A percentile compares a stretch with the other conserved stretches of the same genome.
phyloP scores from a whole-genome alignment of 1,140 invertebrate species.

The Bombus consobrinus region DNA sequence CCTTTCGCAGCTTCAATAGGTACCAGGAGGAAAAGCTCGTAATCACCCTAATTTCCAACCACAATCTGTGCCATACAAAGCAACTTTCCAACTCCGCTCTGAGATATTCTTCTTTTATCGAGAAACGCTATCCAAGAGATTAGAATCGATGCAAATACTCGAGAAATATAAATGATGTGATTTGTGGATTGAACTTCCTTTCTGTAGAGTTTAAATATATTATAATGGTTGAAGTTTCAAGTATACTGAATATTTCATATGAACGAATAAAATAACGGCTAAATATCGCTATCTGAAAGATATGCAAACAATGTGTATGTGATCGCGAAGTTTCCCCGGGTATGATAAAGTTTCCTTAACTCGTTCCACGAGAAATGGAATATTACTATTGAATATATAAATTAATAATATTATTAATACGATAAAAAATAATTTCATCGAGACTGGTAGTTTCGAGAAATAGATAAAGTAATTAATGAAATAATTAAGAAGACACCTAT shows the following conservation, averaged over 20 bases:
- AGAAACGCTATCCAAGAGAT: neutral
- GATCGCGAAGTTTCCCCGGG: neutral
- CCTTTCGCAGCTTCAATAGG: conserved; percentile 33
- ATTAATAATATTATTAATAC: neutral
- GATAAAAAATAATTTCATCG: neutral
- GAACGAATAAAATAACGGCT: neutral
- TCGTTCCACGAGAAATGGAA: neutral
- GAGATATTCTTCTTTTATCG: neutral
- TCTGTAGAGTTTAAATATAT: neutral
- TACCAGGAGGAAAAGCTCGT: conserved; percentile 33
- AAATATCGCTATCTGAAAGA: neutral
- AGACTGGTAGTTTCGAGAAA: neutral
- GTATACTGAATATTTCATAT: neutral
- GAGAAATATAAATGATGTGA: neutral
- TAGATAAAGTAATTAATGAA: neutral
- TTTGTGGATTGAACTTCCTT: neutral
- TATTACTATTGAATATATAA: neutral
- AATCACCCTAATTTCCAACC: conserved; percentile 38
- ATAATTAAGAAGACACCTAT: neutral
- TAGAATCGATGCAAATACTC: neutral
- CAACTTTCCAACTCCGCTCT: neutral
- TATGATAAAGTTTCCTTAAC: neutral
- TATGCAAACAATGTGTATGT: neutral
- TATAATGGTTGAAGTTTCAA: no score
- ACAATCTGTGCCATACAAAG: neutral